A percentile compares a stretch with the other conserved stretches of the same genome.
Evolutionary conservation across 2,888 invertebrate species (phyloP).

Genomic region (Drosophila pegasa): DNA sequence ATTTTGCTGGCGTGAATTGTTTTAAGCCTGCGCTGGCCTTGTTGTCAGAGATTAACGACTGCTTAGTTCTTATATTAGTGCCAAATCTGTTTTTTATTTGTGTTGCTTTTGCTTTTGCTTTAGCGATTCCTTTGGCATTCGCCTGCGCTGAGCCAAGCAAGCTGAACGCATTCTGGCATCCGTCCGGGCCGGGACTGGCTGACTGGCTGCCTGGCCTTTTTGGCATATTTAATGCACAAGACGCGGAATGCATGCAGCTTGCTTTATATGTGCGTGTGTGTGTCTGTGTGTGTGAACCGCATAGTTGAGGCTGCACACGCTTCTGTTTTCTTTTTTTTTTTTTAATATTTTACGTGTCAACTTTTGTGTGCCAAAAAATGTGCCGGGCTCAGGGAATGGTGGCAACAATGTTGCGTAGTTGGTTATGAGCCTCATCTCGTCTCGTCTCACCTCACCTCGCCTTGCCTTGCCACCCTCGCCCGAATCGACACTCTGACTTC

Average conservation of each 20-base stretch:
- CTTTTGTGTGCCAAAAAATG: constrained; percentile 69
- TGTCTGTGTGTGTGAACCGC: constrained; percentile 26
- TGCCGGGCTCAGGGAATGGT: constrained; percentile 33
- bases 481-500: constrained; percentile 8
- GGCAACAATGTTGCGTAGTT: constrained; percentile 57
- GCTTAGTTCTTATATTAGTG: constrained; percentile 45
- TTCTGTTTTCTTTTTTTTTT: constrained; percentile 28
- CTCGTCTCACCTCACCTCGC: too few relatives aligned
- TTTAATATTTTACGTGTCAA: constrained; percentile 76
- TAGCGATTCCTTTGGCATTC: constrained; percentile 19
- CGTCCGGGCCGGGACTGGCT: constrained; percentile 22
- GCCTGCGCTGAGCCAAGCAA: constrained; percentile 27
- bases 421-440: constrained; percentile 52
- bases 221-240: constrained; percentile 47
- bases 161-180: constrained; percentile 36
- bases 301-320: constrained; percentile 37
- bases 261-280: constrained; percentile 4
- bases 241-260: constrained; percentile 41
- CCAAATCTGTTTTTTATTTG: constrained; percentile 31
- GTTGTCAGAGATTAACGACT: constrained; percentile 51
- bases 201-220: constrained; percentile 21
- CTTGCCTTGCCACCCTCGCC: constrained; percentile 3
- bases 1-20: constrained; percentile 1
- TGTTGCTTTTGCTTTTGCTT: background rate
- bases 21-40: constrained; percentile 32